Evolutionary conservation across 2,113 vertebrate species (phyloP), one percentile per base, ranked within the genome.

Genomic region (Poecile atricapillus): DNA sequence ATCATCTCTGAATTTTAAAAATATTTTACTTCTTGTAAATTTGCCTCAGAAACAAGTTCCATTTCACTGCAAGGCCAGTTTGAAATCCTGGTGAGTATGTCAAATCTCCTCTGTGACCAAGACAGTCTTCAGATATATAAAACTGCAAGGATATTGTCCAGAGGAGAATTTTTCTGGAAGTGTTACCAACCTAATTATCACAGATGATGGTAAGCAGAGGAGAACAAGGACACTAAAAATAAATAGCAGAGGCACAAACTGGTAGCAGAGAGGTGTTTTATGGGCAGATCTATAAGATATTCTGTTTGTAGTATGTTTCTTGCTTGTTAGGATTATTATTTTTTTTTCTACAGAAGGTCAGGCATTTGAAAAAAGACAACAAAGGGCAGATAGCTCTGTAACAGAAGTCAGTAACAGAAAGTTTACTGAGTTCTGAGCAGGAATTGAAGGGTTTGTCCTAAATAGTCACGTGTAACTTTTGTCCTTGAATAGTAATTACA

Each of bases 401-500:
- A 21, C 71, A 93, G 59, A 81, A 62, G 71, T 90, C 75, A 96
- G 56, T 53, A 52, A 47, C 30, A 80, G 78, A 91, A 94, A 90
- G 56, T 78, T 83, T 90, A 18, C 53, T 35, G 65, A 79, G 33
- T 81, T 95, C 71, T 80, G 63, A 85, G 71, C 25, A 83, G 64
- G 41, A 86, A 76, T 49, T 65, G 46, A 81, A 93, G 24, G 23
- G 18, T 68, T 93, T 88, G 20, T 83, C 43, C 87, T 81, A 39
- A 85, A 87, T 59, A 95, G 52, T 86, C 81, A 77, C 8, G 3
- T 71, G 52, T 11, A 78, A 44, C 39, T 83, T 94, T 91, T 93
- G 75, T 88, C 93, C 82, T 89, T 95, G 71, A 91, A 86, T 74
- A 74, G 18, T 76, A 89, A 91, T 88, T 89, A 52, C 53, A 85